phyloP scores from a whole-genome alignment of 2,113 vertebrate genomes.

The Cygnus atratus region DNA sequence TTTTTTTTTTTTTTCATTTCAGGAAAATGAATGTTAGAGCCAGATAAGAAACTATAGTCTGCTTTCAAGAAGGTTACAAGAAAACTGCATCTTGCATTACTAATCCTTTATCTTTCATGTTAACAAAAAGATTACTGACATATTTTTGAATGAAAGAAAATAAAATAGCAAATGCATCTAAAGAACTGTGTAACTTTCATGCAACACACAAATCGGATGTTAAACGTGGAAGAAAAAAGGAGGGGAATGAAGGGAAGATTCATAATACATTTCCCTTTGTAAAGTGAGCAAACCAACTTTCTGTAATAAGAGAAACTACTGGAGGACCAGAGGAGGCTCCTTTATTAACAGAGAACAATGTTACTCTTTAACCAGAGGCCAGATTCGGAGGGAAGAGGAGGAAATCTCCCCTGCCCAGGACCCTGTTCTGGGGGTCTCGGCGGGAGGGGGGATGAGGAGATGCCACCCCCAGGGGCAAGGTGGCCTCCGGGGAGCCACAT shows the following conservation, averaged over 20 bases:
- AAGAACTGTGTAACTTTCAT: constrained; percentile 82
- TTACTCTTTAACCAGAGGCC: not conserved
- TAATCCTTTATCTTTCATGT: constrained; percentile 87
- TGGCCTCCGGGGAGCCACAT: accelerated
- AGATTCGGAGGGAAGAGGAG: not conserved
- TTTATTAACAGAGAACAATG: not conserved
- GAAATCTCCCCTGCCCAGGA: not conserved
- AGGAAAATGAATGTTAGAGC: constrained; percentile 83
- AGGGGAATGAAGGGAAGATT: constrained; percentile 75
- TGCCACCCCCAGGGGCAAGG: not conserved
- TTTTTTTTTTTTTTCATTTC: constrained; percentile 66
- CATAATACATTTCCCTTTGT: constrained; percentile 76
- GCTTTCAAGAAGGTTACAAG: constrained; percentile 86
- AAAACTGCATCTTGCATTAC: constrained; percentile 87
- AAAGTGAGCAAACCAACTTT: constrained; percentile 75
- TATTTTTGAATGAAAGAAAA: constrained; percentile 85
- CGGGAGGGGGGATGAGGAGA: not conserved
- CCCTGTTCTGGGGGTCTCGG: not conserved
- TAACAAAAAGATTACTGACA: constrained; percentile 88
- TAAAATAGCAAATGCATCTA: constrained; percentile 81
- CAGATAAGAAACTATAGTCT: constrained; percentile 86
- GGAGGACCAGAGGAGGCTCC: not conserved
- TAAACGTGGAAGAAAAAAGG: constrained; percentile 65
- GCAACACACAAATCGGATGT: constrained; percentile 80
- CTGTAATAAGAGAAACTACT: constrained; percentile 26